Conservation (phyloP, 2,113 vertebrate genomes). For the Corvus hawaiiensis region DNA sequence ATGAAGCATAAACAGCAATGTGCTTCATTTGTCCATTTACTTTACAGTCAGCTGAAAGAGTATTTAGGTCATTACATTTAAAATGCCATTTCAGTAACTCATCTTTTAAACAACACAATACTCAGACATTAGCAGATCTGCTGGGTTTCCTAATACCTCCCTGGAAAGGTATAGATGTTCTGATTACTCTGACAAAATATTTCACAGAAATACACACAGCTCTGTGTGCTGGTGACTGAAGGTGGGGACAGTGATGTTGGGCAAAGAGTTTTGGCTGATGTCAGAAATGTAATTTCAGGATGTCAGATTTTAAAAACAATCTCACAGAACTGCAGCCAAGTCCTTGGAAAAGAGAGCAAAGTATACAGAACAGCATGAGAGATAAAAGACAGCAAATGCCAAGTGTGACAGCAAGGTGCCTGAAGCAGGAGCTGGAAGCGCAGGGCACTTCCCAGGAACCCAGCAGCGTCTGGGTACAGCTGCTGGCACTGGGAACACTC, state of each 20-base stretch:
- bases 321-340: neutral
- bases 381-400: neutral
- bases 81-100: slow-evolving; percentile 29
- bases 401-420: neutral
- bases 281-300: neutral
- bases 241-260: neutral
- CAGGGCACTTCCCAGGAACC: neutral
- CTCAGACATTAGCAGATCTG: neutral
- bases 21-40: slow-evolving; percentile 32
- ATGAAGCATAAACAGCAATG: slow-evolving; percentile 32
- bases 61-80: slow-evolving; percentile 42
- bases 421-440: neutral
- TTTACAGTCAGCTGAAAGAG: slow-evolving; percentile 25
- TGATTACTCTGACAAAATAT: neutral
- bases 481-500: neutral
- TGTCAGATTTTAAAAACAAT: neutral
- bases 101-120: slow-evolving; percentile 17
- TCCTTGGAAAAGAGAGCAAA: neutral
- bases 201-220: neutral
- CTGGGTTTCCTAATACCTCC: neutral
- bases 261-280: neutral
- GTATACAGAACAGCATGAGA: neutral
- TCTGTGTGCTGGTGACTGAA: neutral
- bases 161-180: neutral
- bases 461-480: neutral